Conservation (phyloP, 2,113 vertebrate genomes). For the Cololabis saira region DNA sequence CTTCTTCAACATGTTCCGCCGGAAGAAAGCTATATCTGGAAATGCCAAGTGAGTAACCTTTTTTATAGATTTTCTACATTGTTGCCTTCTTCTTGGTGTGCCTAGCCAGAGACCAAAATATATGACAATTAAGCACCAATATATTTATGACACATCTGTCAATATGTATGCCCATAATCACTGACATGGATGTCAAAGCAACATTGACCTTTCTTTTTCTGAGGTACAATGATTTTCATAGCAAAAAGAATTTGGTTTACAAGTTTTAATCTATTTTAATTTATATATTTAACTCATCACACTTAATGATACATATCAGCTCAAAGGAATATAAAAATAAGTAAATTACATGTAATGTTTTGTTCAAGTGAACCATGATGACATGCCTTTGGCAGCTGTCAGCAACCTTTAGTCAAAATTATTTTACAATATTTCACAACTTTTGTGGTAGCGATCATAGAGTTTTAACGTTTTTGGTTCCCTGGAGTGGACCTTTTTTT, state of each 20-base stretch:
- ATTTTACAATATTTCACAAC: too few species aligned
- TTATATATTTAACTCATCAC: too few species aligned
- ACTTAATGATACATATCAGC: too few species aligned
- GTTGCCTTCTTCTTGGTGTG: conserved; percentile 10
- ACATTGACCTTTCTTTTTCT: not conserved
- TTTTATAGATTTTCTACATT: conserved; percentile 8
- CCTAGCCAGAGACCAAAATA: conserved; percentile 1
- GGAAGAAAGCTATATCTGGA: conserved; percentile 91
- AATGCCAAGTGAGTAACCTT: conserved; percentile 91
- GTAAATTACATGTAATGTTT: too few species aligned
- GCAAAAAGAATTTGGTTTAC: not conserved
- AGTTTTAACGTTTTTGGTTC: too few species aligned
- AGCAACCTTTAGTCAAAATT: too few species aligned
- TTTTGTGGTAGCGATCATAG: too few species aligned
- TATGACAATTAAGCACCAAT: not conserved
- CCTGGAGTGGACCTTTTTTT: too few species aligned
- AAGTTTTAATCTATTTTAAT: not conserved
- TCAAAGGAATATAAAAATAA: too few species aligned
- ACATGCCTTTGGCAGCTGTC: too few species aligned
- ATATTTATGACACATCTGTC: too few species aligned
- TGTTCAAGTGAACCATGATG: too few species aligned
- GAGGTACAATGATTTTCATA: not conserved
- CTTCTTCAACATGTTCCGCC: conserved; percentile 96
- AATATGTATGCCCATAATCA: not conserved
- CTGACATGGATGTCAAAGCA: not conserved